Base-by-base conservation (phyloP, 2,888 invertebrate genomes). In the Liodrosophila aerea region DNA sequence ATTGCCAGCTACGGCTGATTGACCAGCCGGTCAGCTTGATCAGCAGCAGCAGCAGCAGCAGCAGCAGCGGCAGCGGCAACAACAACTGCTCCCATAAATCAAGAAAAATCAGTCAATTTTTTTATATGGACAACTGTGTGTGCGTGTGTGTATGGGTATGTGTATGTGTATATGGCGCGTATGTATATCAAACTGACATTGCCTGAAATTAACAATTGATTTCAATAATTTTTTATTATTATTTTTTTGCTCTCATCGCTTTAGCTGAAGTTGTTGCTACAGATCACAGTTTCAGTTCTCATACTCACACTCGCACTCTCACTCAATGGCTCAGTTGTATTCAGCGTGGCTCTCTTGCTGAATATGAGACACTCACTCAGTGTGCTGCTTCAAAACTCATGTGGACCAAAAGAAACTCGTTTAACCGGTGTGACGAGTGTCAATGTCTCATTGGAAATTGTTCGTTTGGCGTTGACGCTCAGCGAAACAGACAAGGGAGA, bases 391-490 rank as follows among this genome's bases (percentile, higher is more conserved):
- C 22, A 22, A 41, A 40, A 41, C 64, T 67, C 65, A 65, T 60
- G 34, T 50, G 61, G 57, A 37, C 46, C 51, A 57, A 50, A 58
- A 66, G 59, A 76, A 87, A 87, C 86, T 75, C 53, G 87, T 76
- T 75, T 72, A 87, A 87, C 87, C 88, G 88, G 87, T 87, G 59
- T 76, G 82, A 86, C 87, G 76, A 82, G 88, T 87, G 87, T 87
- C 86, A 85, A 86, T 87, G 85, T 69, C 86, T 87, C 83, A 76
- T 81, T 87, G 72, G 65, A 74, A 69, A 73, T 76, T 75, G 74
- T 74, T 73, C 61, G 73, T 44, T 72, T 68, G 67, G 64, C 74
- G 75, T 73, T 73, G 80, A 80, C 73, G 76, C 83, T 83, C 76
- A 85, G 73, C 77, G 60, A 72, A 77, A 71, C 73, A 64, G 80